Percentiles rank a stretch among this genome's conserved stretches.
phyloP scores from a whole-genome alignment of 2,113 vertebrate species.

The Antigone vipio region DNA sequence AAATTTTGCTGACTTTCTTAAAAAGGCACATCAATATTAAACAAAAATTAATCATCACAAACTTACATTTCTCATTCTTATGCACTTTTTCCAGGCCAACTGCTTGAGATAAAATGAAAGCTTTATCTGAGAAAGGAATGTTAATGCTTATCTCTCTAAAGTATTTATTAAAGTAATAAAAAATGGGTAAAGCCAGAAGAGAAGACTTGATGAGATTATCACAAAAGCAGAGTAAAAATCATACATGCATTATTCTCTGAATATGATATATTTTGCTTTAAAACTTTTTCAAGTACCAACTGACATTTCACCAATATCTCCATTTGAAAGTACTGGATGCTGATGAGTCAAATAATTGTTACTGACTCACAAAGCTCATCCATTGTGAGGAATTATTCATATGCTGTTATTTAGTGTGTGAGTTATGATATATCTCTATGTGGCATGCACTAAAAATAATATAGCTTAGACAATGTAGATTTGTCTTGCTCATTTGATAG shows the following conservation, averaged over 20 bases:
- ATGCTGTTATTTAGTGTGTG: slow-evolving; percentile 1
- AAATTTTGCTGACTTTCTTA: background rate
- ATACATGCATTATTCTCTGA: background rate
- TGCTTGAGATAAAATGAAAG: background rate
- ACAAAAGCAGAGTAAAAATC: background rate
- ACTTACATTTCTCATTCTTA: background rate
- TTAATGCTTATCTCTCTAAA: background rate
- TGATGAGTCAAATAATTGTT: background rate
- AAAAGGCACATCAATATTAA: background rate
- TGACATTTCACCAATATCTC: background rate
- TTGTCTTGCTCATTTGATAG: background rate
- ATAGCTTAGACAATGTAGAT: background rate
- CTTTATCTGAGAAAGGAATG: background rate
- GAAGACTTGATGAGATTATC: background rate
- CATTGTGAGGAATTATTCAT: background rate
- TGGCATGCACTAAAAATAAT: background rate
- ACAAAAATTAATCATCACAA: background rate
- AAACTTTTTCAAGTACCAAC: background rate
- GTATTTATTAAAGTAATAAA: background rate
- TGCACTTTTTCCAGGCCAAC: background rate
- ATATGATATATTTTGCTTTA: background rate
- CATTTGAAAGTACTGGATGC: background rate
- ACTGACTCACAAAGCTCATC: background rate
- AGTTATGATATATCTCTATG: background rate
- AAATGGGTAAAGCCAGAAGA: background rate